phyloP scores from a whole-genome alignment of 2,797 vertebrate genomes.

The Gallirallus australis region DNA sequence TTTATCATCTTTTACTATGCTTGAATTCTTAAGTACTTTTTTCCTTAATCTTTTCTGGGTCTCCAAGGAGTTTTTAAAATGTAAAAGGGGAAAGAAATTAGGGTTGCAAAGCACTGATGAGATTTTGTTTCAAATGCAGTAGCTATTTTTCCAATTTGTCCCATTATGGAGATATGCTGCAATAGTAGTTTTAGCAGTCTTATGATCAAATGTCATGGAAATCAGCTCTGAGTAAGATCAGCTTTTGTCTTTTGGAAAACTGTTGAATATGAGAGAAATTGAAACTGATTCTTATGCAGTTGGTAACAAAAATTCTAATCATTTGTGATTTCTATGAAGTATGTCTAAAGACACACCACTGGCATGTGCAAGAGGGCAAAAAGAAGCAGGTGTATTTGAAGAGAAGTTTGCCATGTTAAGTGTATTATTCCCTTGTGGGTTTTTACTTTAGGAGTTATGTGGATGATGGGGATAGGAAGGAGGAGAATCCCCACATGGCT shows the following conservation, averaged over 20 bases:
- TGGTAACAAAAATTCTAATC: not conserved
- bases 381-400: not conserved
- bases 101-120: not conserved
- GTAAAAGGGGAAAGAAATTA: not conserved
- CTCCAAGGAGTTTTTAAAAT: not conserved
- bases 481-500: not conserved
- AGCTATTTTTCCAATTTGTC: not conserved
- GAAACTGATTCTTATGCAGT: not conserved
- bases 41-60: not conserved
- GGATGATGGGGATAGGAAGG: not conserved
- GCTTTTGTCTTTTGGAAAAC: not conserved
- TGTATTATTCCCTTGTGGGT: not conserved
- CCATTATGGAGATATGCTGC: not conserved
- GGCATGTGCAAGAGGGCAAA: not conserved
- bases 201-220: not conserved
- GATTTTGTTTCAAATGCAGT: not conserved
- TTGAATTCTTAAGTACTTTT: not conserved
- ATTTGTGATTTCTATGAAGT: not conserved
- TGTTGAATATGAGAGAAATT: not conserved
- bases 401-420: not conserved
- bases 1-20: not conserved
- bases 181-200: not conserved
- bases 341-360: not conserved
- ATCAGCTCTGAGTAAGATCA: not conserved
- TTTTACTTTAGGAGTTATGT: not conserved